Base-by-base conservation (phyloP, 2,797 vertebrate species). In the Gallinago solitaria region DNA sequence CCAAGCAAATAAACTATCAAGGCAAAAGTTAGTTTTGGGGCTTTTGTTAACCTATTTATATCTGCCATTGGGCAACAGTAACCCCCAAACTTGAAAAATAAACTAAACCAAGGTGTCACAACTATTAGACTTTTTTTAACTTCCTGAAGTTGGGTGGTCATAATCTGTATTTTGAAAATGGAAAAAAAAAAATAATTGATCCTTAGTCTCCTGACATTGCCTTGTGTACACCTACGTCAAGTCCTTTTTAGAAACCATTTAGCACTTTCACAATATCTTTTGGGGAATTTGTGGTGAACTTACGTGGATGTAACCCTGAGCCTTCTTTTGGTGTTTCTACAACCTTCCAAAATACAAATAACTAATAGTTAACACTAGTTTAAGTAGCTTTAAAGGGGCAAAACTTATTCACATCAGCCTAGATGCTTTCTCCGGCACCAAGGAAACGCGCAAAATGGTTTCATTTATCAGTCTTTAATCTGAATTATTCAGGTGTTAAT, bases 121-220 rank as follows among this genome's bases (percentile, higher is more conserved):
- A 25, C 6, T 30, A 2, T 20, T 16, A 5, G 6, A 13, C 33
- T 73, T 11, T 41, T 60, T 75, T 51, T 19, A 1, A 16, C 20
- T 35, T 2, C 8, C 70, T 50, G 13, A 9, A 24, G 11, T 4
- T 67, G 32, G 48, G 28, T 6, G 24, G 19, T 60, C 21, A 5
- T 23, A 23, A 54, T 19, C 23, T 70, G 11, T 51, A 39, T 70
- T 70, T 73, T 68, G 53, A 78, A 88, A 75, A 74, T 16, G 19
- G 6, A 1, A 20, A 28, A 21, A 20, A 20, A 73, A 41, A 67
- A 11, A 14, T 39, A 10, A 53, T 11, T 0, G 0, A 0, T 33
- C 17, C 23, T 57, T 28, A 25, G 7, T 25, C 7, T 64, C 9
- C 47, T 70, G 28, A 41, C 65, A 1, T 37, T 45, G 51, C 23